Percentiles rank a stretch among this genome's conserved stretches.
Evolutionary conservation across 1,140 invertebrate genomes (phyloP).

Genomic region (Oreohelix idahoensis): DNA sequence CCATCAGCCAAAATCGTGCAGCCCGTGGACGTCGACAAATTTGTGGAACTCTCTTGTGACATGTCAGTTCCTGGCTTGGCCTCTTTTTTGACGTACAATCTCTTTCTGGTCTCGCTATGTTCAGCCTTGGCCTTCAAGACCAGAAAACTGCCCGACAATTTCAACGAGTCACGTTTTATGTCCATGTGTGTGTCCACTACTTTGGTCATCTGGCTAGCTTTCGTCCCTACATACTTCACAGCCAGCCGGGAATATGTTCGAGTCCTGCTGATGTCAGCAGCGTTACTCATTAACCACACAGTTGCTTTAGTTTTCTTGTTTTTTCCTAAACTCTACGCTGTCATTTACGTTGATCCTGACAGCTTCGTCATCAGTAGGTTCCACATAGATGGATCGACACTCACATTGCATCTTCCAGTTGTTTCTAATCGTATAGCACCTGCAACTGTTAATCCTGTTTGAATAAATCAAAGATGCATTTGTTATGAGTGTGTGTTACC

Average conservation of each 20-base stretch:
- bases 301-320: constrained; percentile 59
- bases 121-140: constrained; percentile 88
- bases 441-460: no score
- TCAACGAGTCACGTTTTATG: constrained; percentile 34
- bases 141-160: no score
- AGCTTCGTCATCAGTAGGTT: not conserved
- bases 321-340: constrained; percentile 71
- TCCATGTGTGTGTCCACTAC: constrained; percentile 20
- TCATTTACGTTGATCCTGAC: constrained; percentile 71
- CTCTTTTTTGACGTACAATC: constrained; percentile 83
- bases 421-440: no score
- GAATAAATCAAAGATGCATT: no score
- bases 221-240: no score
- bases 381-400: no score
- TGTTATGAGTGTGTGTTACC: no score
- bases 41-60: constrained; percentile 49
- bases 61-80: constrained; percentile 2
- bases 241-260: constrained; percentile 44
- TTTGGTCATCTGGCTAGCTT: no score
- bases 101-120: constrained; percentile 87
- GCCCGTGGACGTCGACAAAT: constrained; percentile 27
- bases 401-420: no score
- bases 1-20: constrained; percentile 18
- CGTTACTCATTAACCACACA: constrained; percentile 56
- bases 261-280: constrained; percentile 49